Evolutionary conservation across 2,888 invertebrate genomes (phyloP).

Genomic region (Drosophila nigritarsus): DNA sequence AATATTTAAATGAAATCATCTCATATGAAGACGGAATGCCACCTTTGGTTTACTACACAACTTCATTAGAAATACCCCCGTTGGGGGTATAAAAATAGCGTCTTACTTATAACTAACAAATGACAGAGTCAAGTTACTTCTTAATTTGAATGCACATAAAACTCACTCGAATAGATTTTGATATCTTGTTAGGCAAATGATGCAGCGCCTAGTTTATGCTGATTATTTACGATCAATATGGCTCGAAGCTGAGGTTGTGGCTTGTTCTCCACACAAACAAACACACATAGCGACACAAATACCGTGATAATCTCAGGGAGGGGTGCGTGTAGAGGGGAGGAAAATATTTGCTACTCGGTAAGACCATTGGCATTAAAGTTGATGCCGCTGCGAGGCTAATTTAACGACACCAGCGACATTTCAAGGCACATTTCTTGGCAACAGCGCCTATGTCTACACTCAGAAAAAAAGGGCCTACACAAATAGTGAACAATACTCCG

Average conservation of each 20-base stretch:
- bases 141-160: slow-evolving; percentile 51
- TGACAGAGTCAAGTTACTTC: slow-evolving; percentile 42
- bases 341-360: slow-evolving; percentile 16
- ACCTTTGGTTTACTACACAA: background rate
- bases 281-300: background rate
- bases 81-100: background rate
- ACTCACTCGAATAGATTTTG: slow-evolving; percentile 32
- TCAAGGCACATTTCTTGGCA: slow-evolving; percentile 42
- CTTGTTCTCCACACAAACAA: background rate
- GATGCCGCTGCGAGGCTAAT: slow-evolving; percentile 56
- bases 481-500: background rate
- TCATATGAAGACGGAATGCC: background rate
- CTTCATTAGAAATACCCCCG: background rate
- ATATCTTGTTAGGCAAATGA: slow-evolving; percentile 36
- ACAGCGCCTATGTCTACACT: slow-evolving; percentile 6
- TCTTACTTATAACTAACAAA: slow-evolving; percentile 26
- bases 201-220: slow-evolving; percentile 21
- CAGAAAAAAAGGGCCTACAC: background rate
- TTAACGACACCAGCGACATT: slow-evolving; percentile 60
- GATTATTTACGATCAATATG: slow-evolving; percentile 55
- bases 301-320: slow-evolving; percentile 27
- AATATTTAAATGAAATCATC: background rate
- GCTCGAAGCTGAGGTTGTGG: slow-evolving; percentile 5
- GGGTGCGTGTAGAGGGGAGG: background rate
- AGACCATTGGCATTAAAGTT: slow-evolving; percentile 44